A percentile compares a stretch with the other conserved stretches of the same genome.
phyloP scores from a whole-genome alignment of 2,113 vertebrate genomes.

The Bos indicus region DNA sequence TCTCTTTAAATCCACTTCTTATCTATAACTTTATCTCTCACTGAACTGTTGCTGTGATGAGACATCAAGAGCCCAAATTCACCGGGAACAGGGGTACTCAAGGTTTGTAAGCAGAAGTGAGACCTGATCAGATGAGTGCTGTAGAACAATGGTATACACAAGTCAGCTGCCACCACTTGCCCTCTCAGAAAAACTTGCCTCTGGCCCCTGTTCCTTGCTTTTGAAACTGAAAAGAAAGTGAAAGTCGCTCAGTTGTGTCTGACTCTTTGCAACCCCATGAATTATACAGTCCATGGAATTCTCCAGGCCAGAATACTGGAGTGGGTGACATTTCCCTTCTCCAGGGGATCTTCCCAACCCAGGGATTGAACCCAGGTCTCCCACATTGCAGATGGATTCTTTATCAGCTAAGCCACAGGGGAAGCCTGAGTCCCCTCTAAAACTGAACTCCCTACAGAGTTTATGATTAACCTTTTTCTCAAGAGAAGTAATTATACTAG shows the following conservation, averaged over 20 bases:
- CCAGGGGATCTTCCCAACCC: neutral
- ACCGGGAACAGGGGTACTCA: neutral
- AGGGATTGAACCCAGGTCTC: neutral
- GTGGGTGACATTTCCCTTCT: neutral
- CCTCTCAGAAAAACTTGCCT: neutral
- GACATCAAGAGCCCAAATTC: neutral
- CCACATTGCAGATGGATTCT: neutral
- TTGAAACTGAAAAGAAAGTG: neutral
- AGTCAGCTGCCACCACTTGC: neutral
- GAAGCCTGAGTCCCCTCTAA: neutral
- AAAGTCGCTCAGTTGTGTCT: fast-evolving
- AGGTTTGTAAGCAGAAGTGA: neutral
- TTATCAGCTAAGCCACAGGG: neutral
- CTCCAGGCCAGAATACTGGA: neutral
- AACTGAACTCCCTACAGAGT: neutral
- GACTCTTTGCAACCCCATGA: neutral
- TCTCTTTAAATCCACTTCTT: neutral
- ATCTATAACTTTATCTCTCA: neutral
- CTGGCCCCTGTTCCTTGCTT: neutral
- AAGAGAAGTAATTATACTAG: neutral
- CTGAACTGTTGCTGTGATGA: neutral
- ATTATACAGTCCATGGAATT: neutral
- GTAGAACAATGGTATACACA: fast-evolving
- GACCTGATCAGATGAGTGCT: neutral
- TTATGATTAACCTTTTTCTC: neutral